phyloP scores from a whole-genome alignment of 1,140 invertebrate genomes.

The Choristoneura fumiferana region DNA sequence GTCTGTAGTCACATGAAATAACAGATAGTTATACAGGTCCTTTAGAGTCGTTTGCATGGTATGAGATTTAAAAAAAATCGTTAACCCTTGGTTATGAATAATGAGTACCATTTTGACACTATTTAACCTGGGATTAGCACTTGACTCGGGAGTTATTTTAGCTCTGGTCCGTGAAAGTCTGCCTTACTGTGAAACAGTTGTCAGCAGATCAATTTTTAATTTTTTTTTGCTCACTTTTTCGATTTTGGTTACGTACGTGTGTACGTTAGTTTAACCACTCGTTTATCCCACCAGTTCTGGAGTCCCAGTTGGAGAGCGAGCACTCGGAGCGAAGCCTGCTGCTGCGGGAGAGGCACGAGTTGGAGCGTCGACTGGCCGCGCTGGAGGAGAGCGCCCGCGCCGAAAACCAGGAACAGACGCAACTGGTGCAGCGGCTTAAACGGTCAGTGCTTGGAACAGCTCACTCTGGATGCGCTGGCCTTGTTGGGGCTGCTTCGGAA shows the following conservation, averaged over 20 bases:
- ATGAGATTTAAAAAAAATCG: neutral
- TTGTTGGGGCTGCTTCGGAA: constrained; percentile 90
- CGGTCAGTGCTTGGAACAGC: constrained; percentile 80
- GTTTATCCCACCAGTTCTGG: constrained; percentile 84
- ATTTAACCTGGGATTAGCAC: too few relatives aligned
- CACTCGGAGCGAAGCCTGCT: constrained; percentile 94
- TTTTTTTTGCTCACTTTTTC: neutral
- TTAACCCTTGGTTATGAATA: too few relatives aligned
- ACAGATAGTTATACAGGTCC: neutral
- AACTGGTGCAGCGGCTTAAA: constrained; percentile 87
- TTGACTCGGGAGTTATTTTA: too few relatives aligned
- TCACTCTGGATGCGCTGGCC: too few relatives aligned
- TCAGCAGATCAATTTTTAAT: constrained; percentile 2
- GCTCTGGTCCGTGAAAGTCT: too few relatives aligned
- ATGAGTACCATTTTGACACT: too few relatives aligned
- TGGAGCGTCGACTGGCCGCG: constrained; percentile 90
- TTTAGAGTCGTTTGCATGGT: neutral
- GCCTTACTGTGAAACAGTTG: too few relatives aligned
- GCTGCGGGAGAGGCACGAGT: constrained; percentile 92
- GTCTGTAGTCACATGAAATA: neutral
- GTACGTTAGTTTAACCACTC: too few relatives aligned
- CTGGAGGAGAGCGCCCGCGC: constrained; percentile 86
- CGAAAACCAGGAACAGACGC: constrained; percentile 85
- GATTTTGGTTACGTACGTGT: neutral
- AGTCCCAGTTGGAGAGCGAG: constrained; percentile 94